Conservation (phyloP, 2,113 vertebrate genomes). For the Grantiella picta region DNA sequence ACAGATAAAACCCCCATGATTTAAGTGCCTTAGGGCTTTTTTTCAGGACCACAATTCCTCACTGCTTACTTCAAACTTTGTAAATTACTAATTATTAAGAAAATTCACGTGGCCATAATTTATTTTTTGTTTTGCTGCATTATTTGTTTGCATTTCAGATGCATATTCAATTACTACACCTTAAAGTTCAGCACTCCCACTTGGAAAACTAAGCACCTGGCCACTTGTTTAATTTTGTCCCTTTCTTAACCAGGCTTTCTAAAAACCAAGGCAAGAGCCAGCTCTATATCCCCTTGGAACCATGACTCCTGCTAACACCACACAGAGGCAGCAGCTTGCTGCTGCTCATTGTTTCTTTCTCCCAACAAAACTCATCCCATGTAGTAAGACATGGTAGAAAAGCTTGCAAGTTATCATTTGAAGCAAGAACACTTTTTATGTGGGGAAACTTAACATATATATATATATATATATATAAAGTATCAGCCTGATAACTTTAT, state of each 20-base stretch:
- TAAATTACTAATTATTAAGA: neutral
- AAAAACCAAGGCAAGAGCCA: neutral
- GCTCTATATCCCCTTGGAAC: neutral
- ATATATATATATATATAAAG: neutral
- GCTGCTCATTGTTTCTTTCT: neutral
- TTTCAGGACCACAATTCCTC: neutral
- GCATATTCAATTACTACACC: neutral
- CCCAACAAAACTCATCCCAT: neutral
- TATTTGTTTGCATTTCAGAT: neutral
- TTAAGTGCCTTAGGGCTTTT: neutral
- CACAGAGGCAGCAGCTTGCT: neutral
- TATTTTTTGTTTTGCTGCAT: neutral
- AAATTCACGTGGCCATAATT: neutral
- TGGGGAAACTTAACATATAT: neutral
- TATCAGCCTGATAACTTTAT: neutral
- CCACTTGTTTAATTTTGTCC: neutral
- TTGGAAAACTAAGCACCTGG: neutral
- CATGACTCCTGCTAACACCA: neutral
- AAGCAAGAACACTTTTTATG: neutral
- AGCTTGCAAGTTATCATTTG: neutral
- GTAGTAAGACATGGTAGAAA: neutral
- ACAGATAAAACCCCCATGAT: neutral
- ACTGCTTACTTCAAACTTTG: neutral
- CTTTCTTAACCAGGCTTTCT: neutral
- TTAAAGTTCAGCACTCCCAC: neutral